These are phyloP conservation scores for Dermochelys coriacea DNA, from an alignment of 2,797 vertebrate species.

Conservation along the genomic window DNA sequence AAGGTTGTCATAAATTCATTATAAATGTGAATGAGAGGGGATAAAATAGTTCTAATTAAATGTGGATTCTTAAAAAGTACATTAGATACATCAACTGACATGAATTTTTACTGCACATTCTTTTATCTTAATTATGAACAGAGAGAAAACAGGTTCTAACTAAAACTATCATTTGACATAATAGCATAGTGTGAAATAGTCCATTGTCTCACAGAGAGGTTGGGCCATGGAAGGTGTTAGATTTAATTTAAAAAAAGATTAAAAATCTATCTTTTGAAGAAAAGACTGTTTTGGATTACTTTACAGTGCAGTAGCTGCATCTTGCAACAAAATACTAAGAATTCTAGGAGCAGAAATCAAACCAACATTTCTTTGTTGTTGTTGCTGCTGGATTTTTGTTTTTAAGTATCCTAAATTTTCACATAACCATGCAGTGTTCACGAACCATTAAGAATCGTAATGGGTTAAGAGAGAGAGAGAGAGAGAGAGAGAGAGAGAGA, in stretches of 20 bases:
- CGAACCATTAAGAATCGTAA: too few species aligned
- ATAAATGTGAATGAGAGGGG: not conserved
- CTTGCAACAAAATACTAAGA: not conserved
- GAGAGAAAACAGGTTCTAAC: not conserved
- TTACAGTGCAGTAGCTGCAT: not conserved
- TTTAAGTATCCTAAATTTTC: not conserved
- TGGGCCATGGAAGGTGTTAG: not conserved
- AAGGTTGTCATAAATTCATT: not conserved
- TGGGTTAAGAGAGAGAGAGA: too few species aligned
- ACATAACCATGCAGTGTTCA: not conserved
- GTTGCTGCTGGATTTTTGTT: too few species aligned
- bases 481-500: too few species aligned
- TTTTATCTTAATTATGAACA: conserved; percentile 21
- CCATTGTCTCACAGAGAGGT: not conserved
- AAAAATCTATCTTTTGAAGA: not conserved
- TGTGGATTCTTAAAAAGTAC: not conserved
- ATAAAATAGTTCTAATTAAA: not conserved
- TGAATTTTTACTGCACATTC: not conserved
- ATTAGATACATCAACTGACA: not conserved
- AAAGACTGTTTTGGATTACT: not conserved
- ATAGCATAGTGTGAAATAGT: not conserved
- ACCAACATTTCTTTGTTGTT: too few species aligned
- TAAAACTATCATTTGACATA: not conserved
- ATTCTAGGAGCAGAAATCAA: not conserved
- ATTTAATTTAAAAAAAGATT: not conserved